Percentiles rank a stretch among this genome's conserved stretches.
Conservation (phyloP, 2,888 invertebrate species). For the Pyrochroa serraticornis region DNA sequence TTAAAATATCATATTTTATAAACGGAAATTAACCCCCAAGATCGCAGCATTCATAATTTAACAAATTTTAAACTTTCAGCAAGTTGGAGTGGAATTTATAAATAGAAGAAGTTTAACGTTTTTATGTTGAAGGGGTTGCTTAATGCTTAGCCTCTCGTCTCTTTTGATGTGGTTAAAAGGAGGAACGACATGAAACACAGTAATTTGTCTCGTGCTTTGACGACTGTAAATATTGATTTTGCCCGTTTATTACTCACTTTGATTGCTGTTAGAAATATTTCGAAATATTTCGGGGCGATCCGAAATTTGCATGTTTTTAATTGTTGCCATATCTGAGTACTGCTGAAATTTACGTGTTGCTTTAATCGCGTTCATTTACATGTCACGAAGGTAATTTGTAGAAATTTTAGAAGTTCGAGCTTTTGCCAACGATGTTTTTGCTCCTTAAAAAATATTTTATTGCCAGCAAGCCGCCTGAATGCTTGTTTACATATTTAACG, state of each 20-base stretch:
- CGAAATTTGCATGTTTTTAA: no score
- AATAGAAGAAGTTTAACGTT: slow-evolving; percentile 12
- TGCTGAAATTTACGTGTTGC: no score
- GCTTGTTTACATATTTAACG: no score
- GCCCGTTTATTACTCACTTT: slow-evolving; percentile 17
- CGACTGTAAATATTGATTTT: slow-evolving; percentile 28
- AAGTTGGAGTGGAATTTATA: slow-evolving; percentile 22
- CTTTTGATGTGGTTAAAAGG: slow-evolving; percentile 25
- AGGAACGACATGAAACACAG: slow-evolving; percentile 18
- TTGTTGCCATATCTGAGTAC: no score
- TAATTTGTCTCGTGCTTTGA: slow-evolving; percentile 21
- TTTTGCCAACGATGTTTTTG: no score
- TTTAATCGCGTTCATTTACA: no score
- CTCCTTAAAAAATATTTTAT: no score
- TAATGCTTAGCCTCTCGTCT: slow-evolving; percentile 1
- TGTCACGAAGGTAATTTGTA: no score
- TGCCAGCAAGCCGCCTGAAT: no score
- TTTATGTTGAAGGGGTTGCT: slow-evolving; percentile 17
- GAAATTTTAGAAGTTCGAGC: no score
- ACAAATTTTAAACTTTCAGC: slow-evolving; percentile 22
- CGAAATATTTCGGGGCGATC: no score
- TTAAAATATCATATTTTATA: slow-evolving; percentile 4
- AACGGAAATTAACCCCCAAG: slow-evolving; percentile 13
- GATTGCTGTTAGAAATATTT: not conserved
- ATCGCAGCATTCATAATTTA: slow-evolving; percentile 16